Conservation (phyloP, 2,888 invertebrate species). For the Kryphioiulus occultus region DNA sequence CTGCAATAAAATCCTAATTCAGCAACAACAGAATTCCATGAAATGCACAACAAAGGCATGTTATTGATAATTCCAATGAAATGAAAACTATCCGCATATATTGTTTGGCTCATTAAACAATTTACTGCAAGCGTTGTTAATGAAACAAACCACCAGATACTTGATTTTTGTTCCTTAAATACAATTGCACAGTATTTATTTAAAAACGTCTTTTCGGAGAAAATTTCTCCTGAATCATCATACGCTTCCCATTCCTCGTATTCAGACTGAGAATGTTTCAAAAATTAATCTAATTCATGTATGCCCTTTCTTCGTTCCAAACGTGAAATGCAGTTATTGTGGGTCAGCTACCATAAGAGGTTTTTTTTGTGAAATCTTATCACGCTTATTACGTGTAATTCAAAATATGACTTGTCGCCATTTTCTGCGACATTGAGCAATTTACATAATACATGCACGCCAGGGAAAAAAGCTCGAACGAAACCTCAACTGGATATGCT, state of each 20-base stretch:
- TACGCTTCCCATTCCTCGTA: not conserved
- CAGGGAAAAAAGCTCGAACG: not conserved
- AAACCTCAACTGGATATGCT: not conserved
- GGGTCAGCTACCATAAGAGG: not conserved
- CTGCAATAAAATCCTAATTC: too few relatives aligned
- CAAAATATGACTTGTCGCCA: not conserved
- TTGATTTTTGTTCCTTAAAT: not conserved
- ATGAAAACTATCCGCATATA: too few relatives aligned
- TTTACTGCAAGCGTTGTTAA: too few relatives aligned
- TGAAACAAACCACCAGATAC: not conserved
- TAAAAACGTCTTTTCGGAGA: not conserved
- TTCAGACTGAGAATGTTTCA: not conserved
- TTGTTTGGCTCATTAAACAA: too few relatives aligned
- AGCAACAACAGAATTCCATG: too few relatives aligned
- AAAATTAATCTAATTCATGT: not conserved
- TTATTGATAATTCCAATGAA: too few relatives aligned
- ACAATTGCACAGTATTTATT: not conserved
- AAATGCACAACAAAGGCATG: too few relatives aligned
- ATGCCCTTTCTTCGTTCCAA: not conserved
- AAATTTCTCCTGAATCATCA: not conserved
- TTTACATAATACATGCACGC: not conserved
- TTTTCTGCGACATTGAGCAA: constrained; percentile 32
- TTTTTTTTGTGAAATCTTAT: not conserved
- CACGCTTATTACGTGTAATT: not conserved
- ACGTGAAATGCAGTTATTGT: not conserved